Evolutionary conservation across 2,888 invertebrate genomes (phyloP), one percentile per base, ranked within the genome.

Genomic region (Pardosa pseudoannulata): DNA sequence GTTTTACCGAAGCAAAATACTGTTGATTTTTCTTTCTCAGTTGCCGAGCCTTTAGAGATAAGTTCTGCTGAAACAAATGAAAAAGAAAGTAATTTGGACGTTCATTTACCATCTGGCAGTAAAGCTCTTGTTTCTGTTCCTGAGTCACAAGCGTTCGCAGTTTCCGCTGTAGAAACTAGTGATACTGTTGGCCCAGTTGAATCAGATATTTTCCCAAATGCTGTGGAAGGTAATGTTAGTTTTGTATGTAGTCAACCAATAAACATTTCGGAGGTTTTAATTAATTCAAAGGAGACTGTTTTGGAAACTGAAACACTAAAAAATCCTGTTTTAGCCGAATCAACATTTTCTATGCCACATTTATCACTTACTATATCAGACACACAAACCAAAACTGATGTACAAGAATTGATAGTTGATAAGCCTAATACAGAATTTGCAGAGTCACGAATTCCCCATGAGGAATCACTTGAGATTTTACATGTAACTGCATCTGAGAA

Each of bases 241-340:
- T 6, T 88, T 11, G 64, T 88, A 16, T 79, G 76, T 16, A 74
- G 65, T 70, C 82, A 89, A n/a, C 71, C 88, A 11, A 39, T 88
- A 16, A 41, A 71, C 1, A 46, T 89, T 82, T 65, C 68, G 6
- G 76, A 87, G 67, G 46, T 72, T 23, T 13, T 39, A 28, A 46
- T n/a, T n/a, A 31, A 65, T 65, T 11, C 72, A 23, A 64, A 65
- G 7, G 87, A 87, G 46, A 72, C 39, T 1, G 23, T 41, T 11
- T 46, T 87, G 0, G 75, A 76, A 1, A 23, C 56, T 9, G 75
- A 65, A 29, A 9, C n/a, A 3, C 3, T 80, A 19, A 87, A 87
- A 19, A 64, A 71, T 29, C 80, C 87, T 7, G 87, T 80, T 19
- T 65, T 27, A 75, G 87, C 87, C n/a, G 27, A 75, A 67, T 0